Base-by-base conservation (phyloP, 2,113 vertebrate genomes). In the Poecile atricapillus region DNA sequence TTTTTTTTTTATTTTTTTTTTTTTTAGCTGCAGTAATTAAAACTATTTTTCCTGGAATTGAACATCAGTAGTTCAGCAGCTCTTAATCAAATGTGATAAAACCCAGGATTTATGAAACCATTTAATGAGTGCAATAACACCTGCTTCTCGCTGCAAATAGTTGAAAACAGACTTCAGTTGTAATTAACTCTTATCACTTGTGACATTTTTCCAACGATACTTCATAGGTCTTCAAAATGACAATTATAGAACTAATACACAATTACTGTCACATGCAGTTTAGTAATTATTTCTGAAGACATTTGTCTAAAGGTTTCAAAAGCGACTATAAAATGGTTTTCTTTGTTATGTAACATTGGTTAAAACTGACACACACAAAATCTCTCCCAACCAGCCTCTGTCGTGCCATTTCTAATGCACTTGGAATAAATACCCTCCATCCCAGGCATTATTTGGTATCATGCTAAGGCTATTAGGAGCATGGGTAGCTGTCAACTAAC, bases 211-310 rank as follows among this genome's bases (percentile, higher is more conserved):
- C 90, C 94, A 97, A 90, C 95, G 96, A 98, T 98, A 98, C 97
- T 98, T 98, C 97, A 96, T 97, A 96, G 97, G 97, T 97, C 97
- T 97, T 98, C 97, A 98, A 98, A 97, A 97, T 93, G 96, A 98
- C 98, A 98, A 98, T 98, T 98, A 98, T 12, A 96, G 96, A 97
- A 97, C 97, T 97, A 98, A 98, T 97, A 97, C 97, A 97, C 97
- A 98, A 98, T 98, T 98, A 98, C 97, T 98, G 98, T 98, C 98
- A 98, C 97, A 97, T 96, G 96, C 76, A 96, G 97, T 98, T 97
- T 96, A 92, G 97, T 97, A 97, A 98, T 98, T 98, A 97, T 96
- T 97, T 97, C 97, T 98, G 97, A 98, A 97, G 97, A 96, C 96
- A 91, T 97, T 97, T 98, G 97, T 98, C 97, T 97, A 94, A 97